Evolutionary conservation across 2,888 invertebrate genomes (phyloP), one percentile per base, ranked within the genome.

Genomic region (Eustalomyia histrio): DNA sequence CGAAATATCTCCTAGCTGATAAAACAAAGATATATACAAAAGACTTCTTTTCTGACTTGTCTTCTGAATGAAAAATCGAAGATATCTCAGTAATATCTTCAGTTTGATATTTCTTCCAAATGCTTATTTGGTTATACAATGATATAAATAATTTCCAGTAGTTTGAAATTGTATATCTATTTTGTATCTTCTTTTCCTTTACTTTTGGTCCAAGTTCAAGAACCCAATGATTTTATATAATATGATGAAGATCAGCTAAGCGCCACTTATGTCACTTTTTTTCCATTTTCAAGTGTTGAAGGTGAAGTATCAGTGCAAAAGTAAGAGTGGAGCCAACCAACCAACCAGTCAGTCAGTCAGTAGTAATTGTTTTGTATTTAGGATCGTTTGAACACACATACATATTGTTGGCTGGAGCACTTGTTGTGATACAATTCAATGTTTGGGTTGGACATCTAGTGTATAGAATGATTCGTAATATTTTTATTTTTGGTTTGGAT

Each of bases 201-300:
- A 39, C n/a, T 58, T 58, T 53, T 33, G 21, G 16, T 21, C 43
- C 33, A 7, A 47, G 47, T 63, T 55, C 18, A 53, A 57, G 55
- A 47, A 63, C 2, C 69, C 14, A n/a, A 14, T 35, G n/a, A 33
- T 52, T 53, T 58, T 18, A 43, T 39, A 39, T 17, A 10, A 72
- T 18, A 24, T 65, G 74, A 64, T 73, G 79, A 47, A 74, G 76
- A 79, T 73, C 65, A 63, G 69, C 73, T 84, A 76, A 84, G 83
- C 83, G 83, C 83, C 83, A 84, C 83, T 84, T 82, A 72, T 76
- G 83, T 80, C 83, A 82, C 50, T 79, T 82, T 61, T 24, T 68
- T 35, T 47, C 63, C 29, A 33, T 53, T 43, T 43, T 60, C 64
- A 58, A 80, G 73, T 73, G 76, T 47, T 65, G 58, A 73, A 63